Evolutionary conservation across 2,797 vertebrate genomes (phyloP).

Genomic region (Sebastes trivittatus): DNA sequence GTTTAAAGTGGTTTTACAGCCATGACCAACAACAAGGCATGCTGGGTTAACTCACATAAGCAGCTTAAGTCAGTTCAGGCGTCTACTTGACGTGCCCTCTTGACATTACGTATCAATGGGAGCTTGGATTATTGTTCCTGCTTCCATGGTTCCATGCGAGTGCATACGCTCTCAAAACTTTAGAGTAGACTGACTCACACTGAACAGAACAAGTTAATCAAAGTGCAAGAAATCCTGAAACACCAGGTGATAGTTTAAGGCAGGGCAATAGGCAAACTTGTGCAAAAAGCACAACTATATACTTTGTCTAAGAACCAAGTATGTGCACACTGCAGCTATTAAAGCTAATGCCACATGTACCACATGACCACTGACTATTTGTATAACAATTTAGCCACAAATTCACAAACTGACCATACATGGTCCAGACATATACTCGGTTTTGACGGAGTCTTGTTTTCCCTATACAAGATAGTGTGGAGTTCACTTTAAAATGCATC

Average conservation of each 20-base stretch:
- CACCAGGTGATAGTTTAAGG: not conserved
- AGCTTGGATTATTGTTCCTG: not conserved
- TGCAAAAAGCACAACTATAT: not conserved
- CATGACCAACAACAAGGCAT: not conserved
- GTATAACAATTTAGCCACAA: too few species aligned
- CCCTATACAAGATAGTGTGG: not conserved
- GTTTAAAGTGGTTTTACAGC: conserved; percentile 9
- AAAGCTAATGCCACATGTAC: not conserved
- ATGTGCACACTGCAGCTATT: not conserved
- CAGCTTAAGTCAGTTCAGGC: conserved; percentile 14
- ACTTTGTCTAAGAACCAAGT: not conserved
- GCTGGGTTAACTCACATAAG: conserved; percentile 24
- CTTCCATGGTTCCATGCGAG: not conserved
- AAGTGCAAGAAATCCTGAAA: not conserved
- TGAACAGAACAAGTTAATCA: not conserved
- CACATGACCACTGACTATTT: too few species aligned
- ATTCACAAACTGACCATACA: too few species aligned
- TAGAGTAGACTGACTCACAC: not conserved
- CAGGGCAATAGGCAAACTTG: not conserved
- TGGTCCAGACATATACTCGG: too few species aligned
- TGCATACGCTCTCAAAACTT: not conserved
- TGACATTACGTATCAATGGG: not conserved
- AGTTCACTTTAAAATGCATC: too few species aligned
- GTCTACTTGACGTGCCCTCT: not conserved
- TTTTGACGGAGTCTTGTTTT: too few species aligned